phyloP scores from a whole-genome alignment of 1,140 invertebrate species.

The Bursaphelenchus mucronatus region DNA sequence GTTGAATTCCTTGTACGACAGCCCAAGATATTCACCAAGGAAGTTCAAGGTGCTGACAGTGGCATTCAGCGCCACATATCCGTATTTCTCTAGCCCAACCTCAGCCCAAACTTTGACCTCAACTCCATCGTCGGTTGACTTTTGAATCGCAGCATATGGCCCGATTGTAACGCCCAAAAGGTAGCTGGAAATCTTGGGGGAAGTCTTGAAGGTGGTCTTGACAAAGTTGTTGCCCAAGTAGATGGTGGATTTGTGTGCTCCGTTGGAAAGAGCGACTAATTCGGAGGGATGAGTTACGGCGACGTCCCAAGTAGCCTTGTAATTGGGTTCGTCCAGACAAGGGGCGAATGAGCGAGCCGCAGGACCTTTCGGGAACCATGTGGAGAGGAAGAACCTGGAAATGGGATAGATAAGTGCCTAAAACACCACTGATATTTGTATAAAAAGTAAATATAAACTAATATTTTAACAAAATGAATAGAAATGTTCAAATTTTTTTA shows the following conservation, averaged over 20 bases:
- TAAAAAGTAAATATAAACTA: no score
- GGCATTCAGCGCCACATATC: constrained; percentile 14
- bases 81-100: constrained; percentile 27
- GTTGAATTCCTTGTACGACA: constrained; percentile 8
- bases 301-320: constrained; percentile 28
- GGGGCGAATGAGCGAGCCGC: constrained; percentile 28
- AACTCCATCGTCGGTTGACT: background rate
- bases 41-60: constrained; percentile 23
- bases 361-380: constrained; percentile 26
- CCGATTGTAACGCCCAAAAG: constrained; percentile 29
- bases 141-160: constrained; percentile 20
- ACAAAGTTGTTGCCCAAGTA: no score
- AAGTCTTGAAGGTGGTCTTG: background rate
- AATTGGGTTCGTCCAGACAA: constrained; percentile 34
- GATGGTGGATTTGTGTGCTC: background rate
- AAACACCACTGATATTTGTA: no score
- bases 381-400: constrained; percentile 24
- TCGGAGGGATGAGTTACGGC: constrained; percentile 21
- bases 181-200: constrained; percentile 13
- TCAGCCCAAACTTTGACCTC: constrained; percentile 15
- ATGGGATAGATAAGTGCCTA: background rate
- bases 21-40: constrained; percentile 6
- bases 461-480: no score
- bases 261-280: constrained; percentile 29
- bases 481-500: no score